phyloP scores from a whole-genome alignment of 1,140 invertebrate species.

The Meteorus sp. region DNA sequence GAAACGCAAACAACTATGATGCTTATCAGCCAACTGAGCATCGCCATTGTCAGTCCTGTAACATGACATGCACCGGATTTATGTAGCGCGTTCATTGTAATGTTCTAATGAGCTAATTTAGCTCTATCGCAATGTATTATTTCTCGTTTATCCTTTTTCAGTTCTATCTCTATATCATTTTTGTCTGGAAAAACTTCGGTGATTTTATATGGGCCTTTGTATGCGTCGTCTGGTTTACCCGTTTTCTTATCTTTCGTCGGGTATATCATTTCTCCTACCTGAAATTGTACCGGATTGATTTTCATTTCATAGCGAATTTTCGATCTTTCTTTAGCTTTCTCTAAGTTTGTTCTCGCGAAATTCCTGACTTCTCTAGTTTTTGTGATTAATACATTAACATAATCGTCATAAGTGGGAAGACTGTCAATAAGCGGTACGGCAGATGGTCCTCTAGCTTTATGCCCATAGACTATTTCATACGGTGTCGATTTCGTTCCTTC shows the following conservation, averaged over 20 bases:
- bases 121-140: not conserved
- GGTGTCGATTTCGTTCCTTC: constrained; percentile 34
- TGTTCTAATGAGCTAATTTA: no score
- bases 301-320: constrained; percentile 3
- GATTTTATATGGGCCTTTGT: constrained; percentile 10
- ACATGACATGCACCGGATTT: no score
- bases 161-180: no score
- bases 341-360: not conserved
- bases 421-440: not conserved
- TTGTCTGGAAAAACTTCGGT: constrained; percentile 5
- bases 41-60: no score
- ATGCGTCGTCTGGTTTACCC: constrained; percentile 11
- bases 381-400: not conserved
- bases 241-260: constrained; percentile 5
- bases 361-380: not conserved
- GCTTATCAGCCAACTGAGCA: no score
- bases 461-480: constrained; percentile 17
- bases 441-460: constrained; percentile 3
- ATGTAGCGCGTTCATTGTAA: no score
- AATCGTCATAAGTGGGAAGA: constrained; percentile 1
- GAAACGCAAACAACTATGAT: no score
- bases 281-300: not conserved
- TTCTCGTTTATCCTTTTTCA: no score
- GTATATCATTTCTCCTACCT: not conserved
- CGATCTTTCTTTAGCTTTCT: constrained; percentile 2